Base-by-base conservation (phyloP, 1,140 invertebrate species). In the Chionoecetes opilio region DNA sequence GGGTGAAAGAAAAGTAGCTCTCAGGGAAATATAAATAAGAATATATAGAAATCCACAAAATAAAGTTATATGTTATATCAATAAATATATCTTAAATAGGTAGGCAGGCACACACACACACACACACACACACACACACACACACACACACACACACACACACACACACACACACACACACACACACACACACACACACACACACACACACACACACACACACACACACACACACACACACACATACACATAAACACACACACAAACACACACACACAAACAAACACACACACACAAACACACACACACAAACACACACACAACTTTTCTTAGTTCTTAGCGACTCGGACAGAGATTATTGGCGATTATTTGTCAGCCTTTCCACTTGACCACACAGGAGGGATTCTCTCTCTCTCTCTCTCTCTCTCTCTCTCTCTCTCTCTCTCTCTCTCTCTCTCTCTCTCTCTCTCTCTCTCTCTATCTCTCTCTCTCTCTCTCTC, bases 331-430 rank as follows among this genome's bases (percentile, higher is more conserved):
- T 26, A 75, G 63, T 75, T 75, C 63, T 75, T n/a, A 75, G 63
- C 63, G 63, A 75, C 63, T 75, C n/a, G 63, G 63, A 75, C 63
- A 17, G 86, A 63, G 84, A 88, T 94, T 94, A 94, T 94, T 94
- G 93, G 63, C 93, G 93, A 94, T 94, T 94, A 94, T 94, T 94
- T 94, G 84, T 87, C 86, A 82, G 93, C 93, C 89, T 94, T 94
- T 94, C 93, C 93, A 94, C 93, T 94, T 87, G 84, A 82, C 86
- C 86, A 87, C 89, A 84, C 87, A 82, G 86, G 93, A 94, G 93
- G 87, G 93, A 87, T 53, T 87, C 63, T 53, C 26, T 26, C 38
- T 90, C 0, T 90, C 88, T 90, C 34, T 90, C 88, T 63, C 90
- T 53, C 35, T 29, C 90, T 53, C 63, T 63, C 11, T 32, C 90